These are phyloP conservation scores for Himalopsyche kuldschensis DNA, from an alignment of 2,888 invertebrate species.

Conservation along the genomic window DNA sequence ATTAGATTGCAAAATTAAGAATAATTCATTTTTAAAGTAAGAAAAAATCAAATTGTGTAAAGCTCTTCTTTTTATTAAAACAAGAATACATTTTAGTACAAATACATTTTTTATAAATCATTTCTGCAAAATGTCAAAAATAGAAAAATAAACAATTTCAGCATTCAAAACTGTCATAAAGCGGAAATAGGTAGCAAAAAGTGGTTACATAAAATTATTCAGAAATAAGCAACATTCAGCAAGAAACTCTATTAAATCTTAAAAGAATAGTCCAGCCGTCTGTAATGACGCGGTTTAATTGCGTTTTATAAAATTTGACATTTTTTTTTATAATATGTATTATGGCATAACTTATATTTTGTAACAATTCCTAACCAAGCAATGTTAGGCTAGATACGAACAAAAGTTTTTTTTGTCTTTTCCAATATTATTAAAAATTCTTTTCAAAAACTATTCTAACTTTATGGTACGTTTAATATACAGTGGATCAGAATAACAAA, in stretches of 20 bases:
- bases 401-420: background rate
- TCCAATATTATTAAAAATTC: background rate
- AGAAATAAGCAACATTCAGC: background rate
- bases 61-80: background rate
- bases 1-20: too few species aligned
- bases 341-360: background rate
- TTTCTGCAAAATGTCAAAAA: background rate
- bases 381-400: background rate
- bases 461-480: background rate
- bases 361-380: background rate
- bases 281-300: background rate
- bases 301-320: background rate
- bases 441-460: background rate
- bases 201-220: background rate
- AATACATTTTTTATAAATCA: background rate
- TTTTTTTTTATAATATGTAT: background rate
- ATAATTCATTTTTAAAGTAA: too few species aligned
- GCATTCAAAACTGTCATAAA: background rate
- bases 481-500: conserved; percentile 7
- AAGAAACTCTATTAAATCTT: background rate
- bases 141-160: background rate
- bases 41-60: background rate
- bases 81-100: background rate
- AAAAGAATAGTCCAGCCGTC: background rate
- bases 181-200: background rate